Conservation (phyloP, 2,113 vertebrate genomes). For the Tauraco erythrolophus region DNA sequence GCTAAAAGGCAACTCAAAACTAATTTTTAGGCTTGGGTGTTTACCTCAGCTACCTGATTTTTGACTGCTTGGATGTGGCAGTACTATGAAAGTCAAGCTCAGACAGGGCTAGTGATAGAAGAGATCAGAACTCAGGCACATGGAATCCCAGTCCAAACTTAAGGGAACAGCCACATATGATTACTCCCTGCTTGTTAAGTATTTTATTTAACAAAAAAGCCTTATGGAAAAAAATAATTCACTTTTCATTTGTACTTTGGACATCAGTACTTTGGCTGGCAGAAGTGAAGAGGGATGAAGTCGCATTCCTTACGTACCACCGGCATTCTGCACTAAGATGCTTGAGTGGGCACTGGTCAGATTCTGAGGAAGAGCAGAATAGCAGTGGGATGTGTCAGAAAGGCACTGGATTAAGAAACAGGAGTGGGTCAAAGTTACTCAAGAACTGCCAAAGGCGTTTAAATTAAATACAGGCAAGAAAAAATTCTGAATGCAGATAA, state of each 20-base stretch:
- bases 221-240: rapidly evolving
- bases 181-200: background rate
- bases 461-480: background rate
- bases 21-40: background rate
- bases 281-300: background rate
- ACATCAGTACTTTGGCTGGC: background rate
- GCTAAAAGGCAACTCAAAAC: background rate
- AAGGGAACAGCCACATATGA: background rate
- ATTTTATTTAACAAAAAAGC: background rate
- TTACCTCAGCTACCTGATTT: background rate
- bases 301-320: background rate
- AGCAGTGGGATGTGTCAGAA: background rate
- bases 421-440: background rate
- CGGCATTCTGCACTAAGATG: background rate
- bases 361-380: background rate
- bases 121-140: background rate
- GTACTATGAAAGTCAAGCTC: background rate
- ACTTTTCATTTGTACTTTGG: background rate
- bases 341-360: background rate
- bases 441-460: background rate
- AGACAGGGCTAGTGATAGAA: no score
- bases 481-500: background rate
- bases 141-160: background rate
- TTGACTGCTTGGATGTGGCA: background rate
- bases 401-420: background rate